phyloP scores from a whole-genome alignment of 2,888 invertebrate genomes.

The Pollenia griseotomentosa region DNA sequence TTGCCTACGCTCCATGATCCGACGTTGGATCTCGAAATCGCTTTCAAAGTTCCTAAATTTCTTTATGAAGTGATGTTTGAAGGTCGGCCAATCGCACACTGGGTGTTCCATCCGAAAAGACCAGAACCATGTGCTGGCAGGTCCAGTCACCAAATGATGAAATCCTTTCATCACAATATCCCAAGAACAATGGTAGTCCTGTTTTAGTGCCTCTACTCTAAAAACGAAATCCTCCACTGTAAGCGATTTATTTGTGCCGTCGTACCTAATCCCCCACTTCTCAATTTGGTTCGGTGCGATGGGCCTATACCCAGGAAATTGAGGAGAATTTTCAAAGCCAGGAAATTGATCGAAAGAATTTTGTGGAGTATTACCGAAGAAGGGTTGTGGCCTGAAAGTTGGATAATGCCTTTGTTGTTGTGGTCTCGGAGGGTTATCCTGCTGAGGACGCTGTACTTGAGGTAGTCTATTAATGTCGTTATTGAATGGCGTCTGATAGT shows the following conservation, averaged over 20 bases:
- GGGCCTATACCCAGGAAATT: not conserved
- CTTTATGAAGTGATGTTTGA: not conserved
- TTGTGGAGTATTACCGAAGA: not conserved
- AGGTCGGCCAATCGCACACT: too few species aligned
- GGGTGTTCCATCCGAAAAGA: too few species aligned
- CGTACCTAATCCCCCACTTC: conserved; percentile 29
- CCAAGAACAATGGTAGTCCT: too few species aligned
- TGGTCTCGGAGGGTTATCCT: not conserved
- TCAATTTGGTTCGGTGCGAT: not conserved
- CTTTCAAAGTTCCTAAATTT: too few species aligned
- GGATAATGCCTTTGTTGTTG: not conserved
- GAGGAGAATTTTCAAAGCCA: not conserved
- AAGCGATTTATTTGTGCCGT: not conserved
- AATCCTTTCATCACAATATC: not conserved
- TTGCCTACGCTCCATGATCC: too few species aligned
- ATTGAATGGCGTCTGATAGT: not conserved
- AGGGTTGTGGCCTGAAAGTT: not conserved
- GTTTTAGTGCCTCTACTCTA: not conserved
- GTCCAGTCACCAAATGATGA: not conserved
- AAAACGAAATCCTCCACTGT: conserved; percentile 6
- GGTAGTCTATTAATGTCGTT: not conserved
- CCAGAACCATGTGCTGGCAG: not conserved
- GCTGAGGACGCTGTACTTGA: not conserved
- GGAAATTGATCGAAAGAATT: not conserved
- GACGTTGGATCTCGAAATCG: too few species aligned